phyloP scores from a whole-genome alignment of 2,113 vertebrate genomes.

The Tylochromis polylepis region DNA sequence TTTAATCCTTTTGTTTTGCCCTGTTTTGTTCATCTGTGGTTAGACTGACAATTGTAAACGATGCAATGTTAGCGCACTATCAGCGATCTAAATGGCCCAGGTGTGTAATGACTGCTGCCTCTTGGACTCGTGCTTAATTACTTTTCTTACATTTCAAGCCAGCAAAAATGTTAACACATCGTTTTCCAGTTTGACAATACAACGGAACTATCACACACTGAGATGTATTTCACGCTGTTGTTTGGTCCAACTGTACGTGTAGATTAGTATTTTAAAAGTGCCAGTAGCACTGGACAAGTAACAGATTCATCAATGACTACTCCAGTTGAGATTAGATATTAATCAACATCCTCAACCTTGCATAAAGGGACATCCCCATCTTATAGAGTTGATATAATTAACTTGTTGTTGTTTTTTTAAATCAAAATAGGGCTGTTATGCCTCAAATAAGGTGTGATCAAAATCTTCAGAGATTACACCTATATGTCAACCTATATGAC shows the following conservation, averaged over 20 bases:
- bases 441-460: neutral
- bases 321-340: neutral
- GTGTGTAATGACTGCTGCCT: constrained; percentile 11
- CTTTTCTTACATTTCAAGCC: neutral
- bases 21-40: neutral
- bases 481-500: neutral
- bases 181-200: neutral
- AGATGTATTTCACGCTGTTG: neutral
- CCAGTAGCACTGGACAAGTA: neutral
- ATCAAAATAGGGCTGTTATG: neutral
- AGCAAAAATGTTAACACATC: neutral
- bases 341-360: neutral
- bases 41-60: constrained; percentile 11
- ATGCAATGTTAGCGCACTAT: neutral
- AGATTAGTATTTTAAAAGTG: neutral
- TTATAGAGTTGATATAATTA: neutral
- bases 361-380: neutral
- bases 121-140: constrained; percentile 21
- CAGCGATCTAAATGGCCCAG: constrained; percentile 7
- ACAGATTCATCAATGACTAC: neutral
- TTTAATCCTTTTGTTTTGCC: neutral
- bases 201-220: neutral
- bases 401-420: neutral
- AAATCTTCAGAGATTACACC: neutral
- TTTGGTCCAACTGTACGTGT: neutral